A percentile compares a stretch with the other conserved stretches of the same genome.
phyloP scores from a whole-genome alignment of 2,888 invertebrate species.

The Liodrosophila aerea region DNA sequence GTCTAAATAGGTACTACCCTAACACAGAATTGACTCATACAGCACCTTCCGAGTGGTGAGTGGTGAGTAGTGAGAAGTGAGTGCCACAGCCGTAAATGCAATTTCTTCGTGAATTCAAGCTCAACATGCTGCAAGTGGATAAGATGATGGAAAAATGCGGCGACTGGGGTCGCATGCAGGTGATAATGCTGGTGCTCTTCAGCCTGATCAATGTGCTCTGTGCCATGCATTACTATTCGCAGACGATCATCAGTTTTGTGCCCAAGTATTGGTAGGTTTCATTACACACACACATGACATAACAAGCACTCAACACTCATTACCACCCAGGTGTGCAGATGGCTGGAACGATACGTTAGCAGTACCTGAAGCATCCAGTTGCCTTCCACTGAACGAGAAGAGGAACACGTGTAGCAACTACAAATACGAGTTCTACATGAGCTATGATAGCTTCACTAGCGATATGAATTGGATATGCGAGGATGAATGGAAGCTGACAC shows the following conservation, averaged over 20 bases:
- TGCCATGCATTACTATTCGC: slow-evolving; percentile 85
- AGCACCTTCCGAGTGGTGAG: background rate
- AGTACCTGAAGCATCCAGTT: slow-evolving; percentile 51
- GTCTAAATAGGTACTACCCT: slow-evolving; percentile 1
- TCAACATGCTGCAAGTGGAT: slow-evolving; percentile 81
- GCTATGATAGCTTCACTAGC: slow-evolving; percentile 85
- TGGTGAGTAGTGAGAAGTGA: background rate
- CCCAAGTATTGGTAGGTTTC: slow-evolving; percentile 83
- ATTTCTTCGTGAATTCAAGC: slow-evolving; percentile 9
- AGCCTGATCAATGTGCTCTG: slow-evolving; percentile 84
- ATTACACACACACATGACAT: too few relatives aligned
- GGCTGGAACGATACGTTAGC: slow-evolving; percentile 20
- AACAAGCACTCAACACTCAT: too few relatives aligned
- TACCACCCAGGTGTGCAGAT: slow-evolving; percentile 65
- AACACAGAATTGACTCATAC: too few relatives aligned
- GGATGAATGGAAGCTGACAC: slow-evolving; percentile 84
- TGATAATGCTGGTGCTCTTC: slow-evolving; percentile 83
- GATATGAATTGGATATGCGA: slow-evolving; percentile 86
- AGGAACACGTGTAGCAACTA: slow-evolving; percentile 82
- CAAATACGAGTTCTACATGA: slow-evolving; percentile 84
- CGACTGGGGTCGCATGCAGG: slow-evolving; percentile 84
- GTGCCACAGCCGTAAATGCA: too few relatives aligned
- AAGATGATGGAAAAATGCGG: slow-evolving; percentile 84
- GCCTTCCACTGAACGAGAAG: slow-evolving; percentile 33
- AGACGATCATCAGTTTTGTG: slow-evolving; percentile 84